Base-by-base conservation (phyloP, 2,888 invertebrate genomes). In the Clusia tigrina region DNA sequence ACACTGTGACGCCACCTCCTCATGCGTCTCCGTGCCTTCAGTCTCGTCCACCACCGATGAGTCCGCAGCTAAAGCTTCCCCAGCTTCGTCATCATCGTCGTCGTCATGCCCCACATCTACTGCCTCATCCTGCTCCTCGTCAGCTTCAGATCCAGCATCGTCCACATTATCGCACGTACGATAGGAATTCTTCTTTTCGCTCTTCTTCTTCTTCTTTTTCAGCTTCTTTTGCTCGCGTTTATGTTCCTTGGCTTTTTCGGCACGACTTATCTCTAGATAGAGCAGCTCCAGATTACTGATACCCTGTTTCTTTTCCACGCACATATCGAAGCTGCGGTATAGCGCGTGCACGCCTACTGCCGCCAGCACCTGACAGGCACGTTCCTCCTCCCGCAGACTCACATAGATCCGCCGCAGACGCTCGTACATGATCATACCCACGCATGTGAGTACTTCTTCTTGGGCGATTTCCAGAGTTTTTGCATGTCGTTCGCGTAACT, bases 401-500 rank as follows among this genome's bases (percentile, higher is more conserved):
- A 94, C 89, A 74, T 94, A 92, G 67, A 96, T 91, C 70, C 92
- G 89, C 80, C 95, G 93, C 54, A 97, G 87, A 63, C 95, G 88
- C 80, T 96, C 95, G 81, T 95, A 95, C 76, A 96, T 90, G 83
- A 95, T 95, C 82, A 96, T 92, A 12, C 96, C 96, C 65, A 97
- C 88, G 82, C 96, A 97, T 10, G 95, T 96, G 69, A 97, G 86
- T 62, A 97, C 96, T 86, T 97, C 96, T 84, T 96, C 96, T 85
- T 97, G 96, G 72, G 96, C 96, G 69, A 96, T 95, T 86, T 96
- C 96, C 74, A 97, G 85, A n/a, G 96, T 96, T 85, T 96, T 96
- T 6, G 96, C 96, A 82, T 97, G 96, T 62, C 96, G 88, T 83
- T 96, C 96, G 66, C 96, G 88, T 71, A 92, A 89, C 79, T 92